Conservation (phyloP, 2,113 vertebrate species). For the Macrotis lagotis region DNA sequence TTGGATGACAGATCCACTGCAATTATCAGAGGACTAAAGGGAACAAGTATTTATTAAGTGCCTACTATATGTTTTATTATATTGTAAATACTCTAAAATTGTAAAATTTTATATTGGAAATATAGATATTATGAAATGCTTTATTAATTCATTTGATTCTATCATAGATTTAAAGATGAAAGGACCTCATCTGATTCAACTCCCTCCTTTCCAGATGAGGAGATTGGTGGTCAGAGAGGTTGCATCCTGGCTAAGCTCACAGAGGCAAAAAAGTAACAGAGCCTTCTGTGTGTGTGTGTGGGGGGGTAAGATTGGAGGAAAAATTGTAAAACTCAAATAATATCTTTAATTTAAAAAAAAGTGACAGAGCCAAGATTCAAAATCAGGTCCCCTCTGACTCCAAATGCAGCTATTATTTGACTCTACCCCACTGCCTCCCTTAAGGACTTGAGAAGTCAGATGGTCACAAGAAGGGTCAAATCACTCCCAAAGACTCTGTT, state of each 20-base stretch:
- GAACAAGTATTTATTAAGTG: conserved; percentile 35
- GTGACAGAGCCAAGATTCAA: background rate
- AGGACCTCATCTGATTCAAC: background rate
- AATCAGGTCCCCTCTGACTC: background rate
- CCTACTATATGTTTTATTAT: conserved; percentile 38
- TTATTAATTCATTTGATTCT: background rate
- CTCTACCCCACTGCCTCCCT: background rate
- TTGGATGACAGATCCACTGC: background rate
- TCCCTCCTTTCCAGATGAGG: background rate
- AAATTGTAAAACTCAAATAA: no score
- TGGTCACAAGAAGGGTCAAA: background rate
- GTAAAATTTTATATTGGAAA: no score
- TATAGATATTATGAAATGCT: no score
- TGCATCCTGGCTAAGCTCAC: background rate
- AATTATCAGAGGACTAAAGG: background rate
- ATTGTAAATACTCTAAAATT: no score
- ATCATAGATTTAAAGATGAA: background rate
- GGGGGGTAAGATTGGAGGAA: no score
- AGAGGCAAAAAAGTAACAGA: background rate
- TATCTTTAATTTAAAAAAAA: no score
- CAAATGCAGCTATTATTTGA: background rate
- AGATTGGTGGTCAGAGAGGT: background rate
- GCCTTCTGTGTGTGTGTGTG: no score
- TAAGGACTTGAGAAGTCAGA: background rate
- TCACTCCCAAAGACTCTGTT: background rate